These are phyloP conservation scores for Cistogaster globosa DNA, from an alignment of 2,888 invertebrate genomes.

Conservation along the genomic window DNA sequence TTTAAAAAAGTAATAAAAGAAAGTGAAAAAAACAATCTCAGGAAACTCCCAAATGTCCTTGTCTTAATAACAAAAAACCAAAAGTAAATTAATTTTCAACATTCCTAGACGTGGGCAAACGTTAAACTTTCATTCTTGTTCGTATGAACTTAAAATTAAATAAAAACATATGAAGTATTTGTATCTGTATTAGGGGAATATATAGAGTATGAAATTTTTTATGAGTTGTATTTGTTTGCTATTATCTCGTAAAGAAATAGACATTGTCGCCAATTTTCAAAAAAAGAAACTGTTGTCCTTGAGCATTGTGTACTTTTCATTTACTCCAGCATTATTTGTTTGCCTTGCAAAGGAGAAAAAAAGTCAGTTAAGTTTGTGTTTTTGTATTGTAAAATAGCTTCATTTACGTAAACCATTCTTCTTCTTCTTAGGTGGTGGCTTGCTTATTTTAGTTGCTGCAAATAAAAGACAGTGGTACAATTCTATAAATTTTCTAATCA, in stretches of 20 bases:
- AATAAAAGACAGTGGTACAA: conserved; percentile 25
- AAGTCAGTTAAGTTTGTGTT: conserved; percentile 53
- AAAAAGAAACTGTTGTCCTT: conserved; percentile 51
- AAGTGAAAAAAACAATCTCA: conserved; percentile 54
- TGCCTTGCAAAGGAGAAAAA: conserved; percentile 35
- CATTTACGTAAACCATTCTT: conserved; percentile 53
- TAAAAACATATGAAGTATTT: conserved; percentile 60
- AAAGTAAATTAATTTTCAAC: conserved; percentile 79
- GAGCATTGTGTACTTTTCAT: conserved; percentile 63
- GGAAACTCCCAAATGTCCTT: conserved; percentile 78
- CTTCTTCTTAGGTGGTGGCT: conserved; percentile 31
- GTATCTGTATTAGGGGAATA: conserved; percentile 54
- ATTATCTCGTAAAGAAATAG: conserved; percentile 64
- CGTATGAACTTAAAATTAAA: not conserved
- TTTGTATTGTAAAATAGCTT: conserved; percentile 77
- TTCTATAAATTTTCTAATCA: not conserved
- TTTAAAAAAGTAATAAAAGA: conserved; percentile 50
- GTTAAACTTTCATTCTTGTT: not conserved
- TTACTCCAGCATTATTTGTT: conserved; percentile 66
- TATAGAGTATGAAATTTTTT: not conserved
- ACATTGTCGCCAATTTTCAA: conserved; percentile 66
- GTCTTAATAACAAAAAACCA: conserved; percentile 57
- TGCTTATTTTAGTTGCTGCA: conserved; percentile 42
- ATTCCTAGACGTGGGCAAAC: conserved; percentile 63
- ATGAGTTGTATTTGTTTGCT: conserved; percentile 72